Evolutionary conservation across 2,888 invertebrate species (phyloP).

Genomic region (Eristalis tenax): DNA sequence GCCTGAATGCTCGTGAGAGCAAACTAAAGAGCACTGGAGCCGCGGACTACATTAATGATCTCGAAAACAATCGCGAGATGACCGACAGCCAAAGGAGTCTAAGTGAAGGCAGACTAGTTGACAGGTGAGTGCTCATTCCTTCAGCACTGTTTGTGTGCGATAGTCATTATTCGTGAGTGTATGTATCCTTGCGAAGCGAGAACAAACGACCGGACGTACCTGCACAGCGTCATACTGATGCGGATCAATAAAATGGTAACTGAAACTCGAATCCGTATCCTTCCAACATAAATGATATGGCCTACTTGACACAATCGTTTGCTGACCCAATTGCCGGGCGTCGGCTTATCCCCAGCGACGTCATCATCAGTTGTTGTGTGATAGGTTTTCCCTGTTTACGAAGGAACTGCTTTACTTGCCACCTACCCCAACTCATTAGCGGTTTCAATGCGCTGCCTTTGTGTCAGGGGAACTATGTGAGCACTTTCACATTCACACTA

Average conservation of each 20-base stretch:
- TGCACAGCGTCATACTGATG: neutral
- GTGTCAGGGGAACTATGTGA: neutral
- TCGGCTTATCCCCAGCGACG: neutral
- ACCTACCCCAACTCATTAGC: neutral
- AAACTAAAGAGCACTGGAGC: slow-evolving; percentile 62
- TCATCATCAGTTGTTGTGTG: neutral
- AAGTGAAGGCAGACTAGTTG: slow-evolving; percentile 80
- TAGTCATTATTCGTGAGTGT: neutral
- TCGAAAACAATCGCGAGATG: slow-evolving; percentile 76
- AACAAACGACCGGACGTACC: neutral
- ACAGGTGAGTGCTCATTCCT: slow-evolving; percentile 76
- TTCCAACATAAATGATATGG: neutral
- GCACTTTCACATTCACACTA: neutral
- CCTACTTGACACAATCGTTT: neutral
- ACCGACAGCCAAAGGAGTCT: slow-evolving; percentile 81
- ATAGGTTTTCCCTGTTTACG: slow-evolving; percentile 37
- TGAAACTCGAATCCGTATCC: neutral
- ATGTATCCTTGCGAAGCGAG: neutral
- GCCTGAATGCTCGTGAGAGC: slow-evolving; percentile 43
- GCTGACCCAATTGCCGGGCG: slow-evolving; percentile 42
- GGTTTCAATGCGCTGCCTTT: neutral
- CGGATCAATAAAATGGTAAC: neutral
- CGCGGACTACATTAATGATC: slow-evolving; percentile 61
- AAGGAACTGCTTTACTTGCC: slow-evolving; percentile 10
- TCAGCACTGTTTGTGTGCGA: no score